Evolutionary conservation across 2,113 vertebrate species (phyloP).

Genomic region (Hydropotes inermis): DNA sequence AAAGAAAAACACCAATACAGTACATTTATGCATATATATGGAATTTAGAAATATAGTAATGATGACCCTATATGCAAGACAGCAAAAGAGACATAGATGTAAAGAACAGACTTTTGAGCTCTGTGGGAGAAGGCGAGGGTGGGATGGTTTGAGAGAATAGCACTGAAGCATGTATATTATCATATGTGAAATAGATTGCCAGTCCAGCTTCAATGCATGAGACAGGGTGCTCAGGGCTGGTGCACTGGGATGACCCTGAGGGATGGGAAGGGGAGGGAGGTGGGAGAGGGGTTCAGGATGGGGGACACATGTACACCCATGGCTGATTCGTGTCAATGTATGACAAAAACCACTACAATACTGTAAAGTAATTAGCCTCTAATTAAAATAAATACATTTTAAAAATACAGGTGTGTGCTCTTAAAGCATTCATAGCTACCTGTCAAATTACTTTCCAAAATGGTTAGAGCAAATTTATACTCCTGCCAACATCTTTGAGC

Average conservation of each 20-base stretch:
- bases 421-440: neutral
- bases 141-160: neutral
- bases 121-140: neutral
- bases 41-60: neutral
- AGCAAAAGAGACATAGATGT: neutral
- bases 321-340: neutral
- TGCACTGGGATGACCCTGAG: neutral
- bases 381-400: neutral
- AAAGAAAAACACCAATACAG: neutral
- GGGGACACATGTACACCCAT: neutral
- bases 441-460: neutral
- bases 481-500: neutral
- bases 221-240: neutral
- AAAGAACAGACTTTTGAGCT: neutral
- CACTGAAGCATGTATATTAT: neutral
- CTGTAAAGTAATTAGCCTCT: neutral
- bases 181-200: fast-evolving
- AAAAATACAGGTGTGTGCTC: neutral
- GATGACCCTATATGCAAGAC: neutral
- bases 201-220: neutral
- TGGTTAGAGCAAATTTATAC: neutral
- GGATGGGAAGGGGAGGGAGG: neutral
- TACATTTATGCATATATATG: neutral
- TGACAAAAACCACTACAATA: neutral
- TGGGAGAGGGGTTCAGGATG: neutral